Conservation (phyloP, 2,113 vertebrate genomes). For the Spizaetus ornatus region DNA sequence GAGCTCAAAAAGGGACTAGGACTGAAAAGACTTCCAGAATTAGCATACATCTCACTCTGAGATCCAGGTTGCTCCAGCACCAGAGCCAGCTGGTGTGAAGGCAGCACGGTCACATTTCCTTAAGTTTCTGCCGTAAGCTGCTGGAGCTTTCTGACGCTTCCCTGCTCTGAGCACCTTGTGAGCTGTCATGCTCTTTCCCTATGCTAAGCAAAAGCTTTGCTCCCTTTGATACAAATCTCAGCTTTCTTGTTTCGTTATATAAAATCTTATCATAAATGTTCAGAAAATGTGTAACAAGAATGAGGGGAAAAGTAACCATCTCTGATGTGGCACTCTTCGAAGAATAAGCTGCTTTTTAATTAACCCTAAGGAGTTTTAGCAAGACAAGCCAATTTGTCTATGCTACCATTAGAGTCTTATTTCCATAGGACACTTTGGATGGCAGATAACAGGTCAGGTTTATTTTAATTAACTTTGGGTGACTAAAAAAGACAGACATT, state of each 20-base stretch:
- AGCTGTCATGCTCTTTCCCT: not conserved
- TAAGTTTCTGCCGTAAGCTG: not conserved
- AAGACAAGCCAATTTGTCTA: conserved; percentile 6
- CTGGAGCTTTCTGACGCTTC: not conserved
- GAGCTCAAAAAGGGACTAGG: not conserved
- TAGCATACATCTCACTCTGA: not conserved
- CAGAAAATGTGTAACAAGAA: not conserved
- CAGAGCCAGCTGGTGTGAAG: not conserved
- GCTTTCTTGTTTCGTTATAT: not conserved
- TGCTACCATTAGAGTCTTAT: not conserved
- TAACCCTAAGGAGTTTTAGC: conserved; percentile 32
- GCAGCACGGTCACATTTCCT: fast-evolving
- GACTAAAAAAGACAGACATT: not conserved
- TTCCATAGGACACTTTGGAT: not conserved
- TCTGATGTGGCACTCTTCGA: not conserved
- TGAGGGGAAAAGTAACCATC: not conserved
- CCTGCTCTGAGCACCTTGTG: not conserved
- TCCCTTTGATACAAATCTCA: not conserved
- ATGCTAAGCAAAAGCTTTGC: not conserved
- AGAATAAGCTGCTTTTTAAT: conserved; percentile 46
- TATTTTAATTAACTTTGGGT: conserved; percentile 53
- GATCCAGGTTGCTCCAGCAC: not conserved
- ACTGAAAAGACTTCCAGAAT: not conserved
- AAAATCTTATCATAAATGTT: not conserved
- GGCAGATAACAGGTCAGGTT: conserved; percentile 22